These are phyloP conservation scores for Glyptemys insculpta DNA, from an alignment of 2,797 vertebrate species.

Conservation along the genomic window DNA sequence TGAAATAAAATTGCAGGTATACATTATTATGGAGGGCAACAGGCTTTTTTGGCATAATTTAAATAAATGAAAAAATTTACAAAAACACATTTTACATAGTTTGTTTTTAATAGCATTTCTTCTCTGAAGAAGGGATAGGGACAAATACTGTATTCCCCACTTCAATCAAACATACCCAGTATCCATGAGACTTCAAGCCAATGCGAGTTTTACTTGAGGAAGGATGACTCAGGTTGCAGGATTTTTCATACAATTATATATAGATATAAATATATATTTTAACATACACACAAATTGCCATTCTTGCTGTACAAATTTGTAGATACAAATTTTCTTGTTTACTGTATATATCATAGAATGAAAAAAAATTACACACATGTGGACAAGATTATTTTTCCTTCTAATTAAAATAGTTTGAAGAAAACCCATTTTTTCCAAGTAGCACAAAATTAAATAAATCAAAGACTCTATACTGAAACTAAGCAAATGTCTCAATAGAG, in stretches of 20 bases:
- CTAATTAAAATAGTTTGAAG: not conserved
- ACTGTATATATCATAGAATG: not conserved
- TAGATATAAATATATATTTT: not conserved
- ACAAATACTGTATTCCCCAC: not conserved
- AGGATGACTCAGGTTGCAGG: not conserved
- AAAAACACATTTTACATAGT: accelerated
- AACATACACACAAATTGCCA: not conserved
- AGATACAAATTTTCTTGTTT: not conserved
- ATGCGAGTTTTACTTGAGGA: not conserved
- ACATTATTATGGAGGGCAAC: not conserved
- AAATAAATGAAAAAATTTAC: not conserved
- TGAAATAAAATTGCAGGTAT: not conserved
- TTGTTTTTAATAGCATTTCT: not conserved
- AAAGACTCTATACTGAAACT: not conserved
- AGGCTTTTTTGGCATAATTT: not conserved
- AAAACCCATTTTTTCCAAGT: not conserved
- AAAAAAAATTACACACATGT: not conserved
- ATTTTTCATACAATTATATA: not conserved
- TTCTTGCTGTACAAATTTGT: not conserved
- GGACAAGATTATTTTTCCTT: not conserved
- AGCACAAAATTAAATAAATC: not conserved
- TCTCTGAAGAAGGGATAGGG: not conserved
- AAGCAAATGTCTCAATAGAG: not conserved
- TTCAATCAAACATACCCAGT: not conserved
- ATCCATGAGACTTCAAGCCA: not conserved